Base-by-base conservation (phyloP, 2,113 vertebrate species). In the Psephotus haematonotus region DNA sequence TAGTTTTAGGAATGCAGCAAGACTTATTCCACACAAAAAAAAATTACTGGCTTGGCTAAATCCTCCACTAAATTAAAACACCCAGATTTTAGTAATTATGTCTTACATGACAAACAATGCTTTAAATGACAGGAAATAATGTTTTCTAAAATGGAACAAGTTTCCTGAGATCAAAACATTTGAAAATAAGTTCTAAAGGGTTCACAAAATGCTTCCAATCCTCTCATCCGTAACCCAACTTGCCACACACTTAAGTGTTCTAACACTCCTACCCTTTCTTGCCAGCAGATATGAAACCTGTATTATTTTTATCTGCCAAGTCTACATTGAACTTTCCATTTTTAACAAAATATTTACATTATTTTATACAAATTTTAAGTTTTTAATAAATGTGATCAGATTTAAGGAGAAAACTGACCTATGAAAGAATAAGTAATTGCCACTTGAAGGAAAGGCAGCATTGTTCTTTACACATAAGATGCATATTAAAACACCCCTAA, bases 21-120 rank as follows among this genome's bases (percentile, higher is more conserved):
- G 53, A 63, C 27, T 41, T 60, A 47, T 47, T 77, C 79, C 47
- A 86, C 68, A 88, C 12, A 57, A 37, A 59, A 57, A 57, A 62
- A 62, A 2, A 29, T 49, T 71, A 23, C 20, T 76, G 62, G 44
- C 65, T 95, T 94, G 77, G 55, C 19, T 92, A 90, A 72, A 75
- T 78, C 17, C 19, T 70, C 19, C 63, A 84, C 17, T 77, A 75
- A 71, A 43, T 79, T 78, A 76, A 78, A 93, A 13, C 1, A 0
- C 8, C 20, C 92, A 92, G 74, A 80, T 93, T 96, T 95, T 95
- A 92, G 33, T 74, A 95, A 95, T 96, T 88, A 92, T 46, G n/a
- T 75, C 62, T 91, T 65, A 84, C 27, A 86, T 92, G 49, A 72
- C 67, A 95, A 96, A 92, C 59, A 96, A 67, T 90, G 46, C 11